Evolutionary conservation across 2,113 vertebrate genomes (phyloP), one percentile per base, ranked within the genome.

Genomic region (Arothron firmamentum): DNA sequence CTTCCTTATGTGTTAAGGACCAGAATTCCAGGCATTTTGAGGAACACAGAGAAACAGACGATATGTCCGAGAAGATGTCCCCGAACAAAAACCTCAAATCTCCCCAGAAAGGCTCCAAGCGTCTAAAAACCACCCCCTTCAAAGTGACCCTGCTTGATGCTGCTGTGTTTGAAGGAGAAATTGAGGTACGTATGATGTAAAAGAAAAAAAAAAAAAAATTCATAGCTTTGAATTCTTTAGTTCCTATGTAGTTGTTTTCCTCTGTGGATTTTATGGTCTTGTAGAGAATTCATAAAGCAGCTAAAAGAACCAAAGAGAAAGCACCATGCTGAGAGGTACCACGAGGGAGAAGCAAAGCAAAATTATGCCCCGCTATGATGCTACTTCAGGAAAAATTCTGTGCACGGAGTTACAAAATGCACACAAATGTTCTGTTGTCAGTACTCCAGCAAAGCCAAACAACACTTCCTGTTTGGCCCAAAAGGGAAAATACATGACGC

Each of bases 81-180:
- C 93, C 96, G 16, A 96, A 93, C 87, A 96, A 94, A 85, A 94
- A 90, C 74, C 92, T 94, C 79, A 96, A 94, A 73, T 98, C 97
- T 0, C 96, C 96, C 1, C 94, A 96, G 87, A 98, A 95, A 89
- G 87, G 89, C 56, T 91, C 91, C 79, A 97, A 96, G 70, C 94
- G 95, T 31, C 88, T 92, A 48, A 98, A 97, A 90, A 95, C 91
- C 1, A 66, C 86, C 45, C 84, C 92, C 59, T 98, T 97, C 90
- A 96, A 92, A 81, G 92, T 98, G 80, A 93, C 92, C 5, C 90
- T 99, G 74, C 89, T 98, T 8, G 97, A 99, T 74, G 89, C 91
- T 48, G 92, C 95, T 0, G 93, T 94, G 69, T 96, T 93, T 0
- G 94, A 98, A 74, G 93, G 90, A 1, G 94, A 94, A 79, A 92